A percentile compares a stretch with the other conserved stretches of the same genome.
Evolutionary conservation across 1,140 invertebrate genomes (phyloP).

Genomic region (Aphis gossypii): DNA sequence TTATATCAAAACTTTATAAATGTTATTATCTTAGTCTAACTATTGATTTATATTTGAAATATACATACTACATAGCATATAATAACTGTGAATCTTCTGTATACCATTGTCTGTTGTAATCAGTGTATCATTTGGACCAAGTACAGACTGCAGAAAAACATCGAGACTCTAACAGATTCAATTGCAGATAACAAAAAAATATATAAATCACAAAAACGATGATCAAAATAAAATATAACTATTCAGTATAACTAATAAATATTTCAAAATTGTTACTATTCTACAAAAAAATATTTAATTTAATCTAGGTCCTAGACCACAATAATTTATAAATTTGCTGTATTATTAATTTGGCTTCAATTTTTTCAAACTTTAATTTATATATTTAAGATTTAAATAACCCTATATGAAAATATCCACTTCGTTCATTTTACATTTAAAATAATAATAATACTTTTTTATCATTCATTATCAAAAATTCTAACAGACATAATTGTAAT

Average conservation of each 20-base stretch:
- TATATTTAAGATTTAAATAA: background rate
- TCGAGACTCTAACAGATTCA: constrained; percentile 6
- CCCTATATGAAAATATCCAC: background rate
- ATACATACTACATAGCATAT: background rate
- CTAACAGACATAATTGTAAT: background rate
- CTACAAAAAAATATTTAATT: background rate
- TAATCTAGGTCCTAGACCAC: background rate
- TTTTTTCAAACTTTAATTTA: background rate
- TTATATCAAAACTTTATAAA: background rate
- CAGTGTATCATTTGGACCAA: constrained; percentile 35
- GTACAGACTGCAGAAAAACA: constrained; percentile 31
- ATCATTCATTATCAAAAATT: background rate
- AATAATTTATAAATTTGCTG: background rate
- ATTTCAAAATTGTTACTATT: background rate
- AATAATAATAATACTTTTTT: background rate
- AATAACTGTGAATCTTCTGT: constrained; percentile 37
- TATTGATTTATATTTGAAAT: constrained; percentile 30
- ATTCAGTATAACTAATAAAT: constrained; percentile 1
- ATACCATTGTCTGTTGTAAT: constrained; percentile 15
- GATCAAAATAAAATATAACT: constrained; percentile 27
- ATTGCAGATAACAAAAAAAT: background rate
- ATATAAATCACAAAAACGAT: constrained; percentile 16
- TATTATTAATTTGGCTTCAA: background rate
- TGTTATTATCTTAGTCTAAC: background rate
- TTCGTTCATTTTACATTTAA: background rate